Conservation (phyloP, 1,140 invertebrate genomes). For the Pomacea maculata region DNA sequence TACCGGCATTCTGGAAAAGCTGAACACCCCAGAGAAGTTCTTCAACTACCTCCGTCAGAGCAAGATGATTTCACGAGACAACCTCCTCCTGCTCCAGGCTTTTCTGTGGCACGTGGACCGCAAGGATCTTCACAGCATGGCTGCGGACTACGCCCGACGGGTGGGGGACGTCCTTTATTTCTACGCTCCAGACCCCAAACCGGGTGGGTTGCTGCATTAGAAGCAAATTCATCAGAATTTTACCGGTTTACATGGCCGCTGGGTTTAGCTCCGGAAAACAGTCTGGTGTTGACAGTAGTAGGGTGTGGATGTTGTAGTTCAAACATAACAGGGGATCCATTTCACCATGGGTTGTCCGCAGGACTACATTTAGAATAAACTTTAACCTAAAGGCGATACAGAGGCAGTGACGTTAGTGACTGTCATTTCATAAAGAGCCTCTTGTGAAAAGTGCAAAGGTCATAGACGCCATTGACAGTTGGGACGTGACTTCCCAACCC, state of each 20-base stretch:
- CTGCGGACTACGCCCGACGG: conserved; percentile 17
- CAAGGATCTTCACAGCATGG: conserved; percentile 21
- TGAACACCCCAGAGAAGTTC: conserved; percentile 20
- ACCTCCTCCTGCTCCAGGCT: conserved; percentile 23
- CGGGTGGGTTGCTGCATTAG: not conserved
- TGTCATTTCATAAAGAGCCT: too few species aligned
- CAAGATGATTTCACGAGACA: conserved; percentile 24
- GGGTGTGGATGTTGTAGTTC: too few species aligned
- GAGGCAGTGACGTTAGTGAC: too few species aligned
- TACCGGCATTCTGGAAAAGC: conserved; percentile 14
- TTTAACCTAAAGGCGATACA: too few species aligned
- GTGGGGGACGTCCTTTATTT: conserved; percentile 21
- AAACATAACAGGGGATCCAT: not conserved
- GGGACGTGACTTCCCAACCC: too few species aligned
- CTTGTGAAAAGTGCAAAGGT: too few species aligned
- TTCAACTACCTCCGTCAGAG: conserved; percentile 23
- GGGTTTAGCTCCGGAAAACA: not conserved
- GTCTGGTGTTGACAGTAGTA: not conserved
- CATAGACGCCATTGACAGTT: too few species aligned
- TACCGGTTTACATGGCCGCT: too few species aligned
- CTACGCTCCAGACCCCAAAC: conserved; percentile 22
- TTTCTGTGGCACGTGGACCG: conserved; percentile 31
- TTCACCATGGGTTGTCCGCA: not conserved
- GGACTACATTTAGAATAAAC: too few species aligned
- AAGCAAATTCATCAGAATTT: not conserved